phyloP scores from a whole-genome alignment of 2,797 vertebrate species.

The Onychomys leucogaster region DNA sequence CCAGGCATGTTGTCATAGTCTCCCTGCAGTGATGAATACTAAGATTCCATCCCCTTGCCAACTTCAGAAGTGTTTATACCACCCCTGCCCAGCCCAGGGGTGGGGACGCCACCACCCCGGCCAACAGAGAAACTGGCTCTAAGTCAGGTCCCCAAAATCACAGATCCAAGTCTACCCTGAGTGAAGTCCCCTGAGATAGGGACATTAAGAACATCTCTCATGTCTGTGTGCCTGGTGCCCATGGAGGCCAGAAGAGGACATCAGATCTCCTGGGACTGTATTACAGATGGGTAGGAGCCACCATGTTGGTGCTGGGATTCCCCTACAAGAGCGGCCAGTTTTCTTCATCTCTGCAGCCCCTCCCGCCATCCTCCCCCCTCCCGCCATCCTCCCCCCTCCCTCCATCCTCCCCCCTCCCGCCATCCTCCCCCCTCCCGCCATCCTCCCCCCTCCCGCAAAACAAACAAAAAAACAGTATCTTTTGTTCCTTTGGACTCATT shows the following conservation, averaged over 20 bases:
- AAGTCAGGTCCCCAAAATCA: background rate
- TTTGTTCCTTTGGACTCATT: background rate
- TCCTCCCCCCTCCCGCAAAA: too few species aligned
- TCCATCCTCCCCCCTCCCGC: too few species aligned
- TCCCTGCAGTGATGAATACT: background rate
- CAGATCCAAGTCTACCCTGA: background rate
- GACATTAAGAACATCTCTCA: background rate
- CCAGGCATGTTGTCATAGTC: background rate
- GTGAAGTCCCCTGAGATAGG: accelerated
- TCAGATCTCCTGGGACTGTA: background rate
- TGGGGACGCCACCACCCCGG: background rate
- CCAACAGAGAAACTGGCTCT: background rate
- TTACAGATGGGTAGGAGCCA: background rate
- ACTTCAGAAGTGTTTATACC: background rate
- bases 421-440: too few species aligned
- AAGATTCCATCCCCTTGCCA: too few species aligned
- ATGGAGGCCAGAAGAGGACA: background rate
- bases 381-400: too few species aligned
- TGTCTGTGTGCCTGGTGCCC: background rate
- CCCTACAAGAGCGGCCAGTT: background rate
- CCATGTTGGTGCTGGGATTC: too few species aligned
- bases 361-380: too few species aligned
- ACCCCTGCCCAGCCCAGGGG: background rate
- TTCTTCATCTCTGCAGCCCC: background rate
- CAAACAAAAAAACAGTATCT: background rate